phyloP scores from a whole-genome alignment of 2,888 invertebrate species.

The Elegia similella region DNA sequence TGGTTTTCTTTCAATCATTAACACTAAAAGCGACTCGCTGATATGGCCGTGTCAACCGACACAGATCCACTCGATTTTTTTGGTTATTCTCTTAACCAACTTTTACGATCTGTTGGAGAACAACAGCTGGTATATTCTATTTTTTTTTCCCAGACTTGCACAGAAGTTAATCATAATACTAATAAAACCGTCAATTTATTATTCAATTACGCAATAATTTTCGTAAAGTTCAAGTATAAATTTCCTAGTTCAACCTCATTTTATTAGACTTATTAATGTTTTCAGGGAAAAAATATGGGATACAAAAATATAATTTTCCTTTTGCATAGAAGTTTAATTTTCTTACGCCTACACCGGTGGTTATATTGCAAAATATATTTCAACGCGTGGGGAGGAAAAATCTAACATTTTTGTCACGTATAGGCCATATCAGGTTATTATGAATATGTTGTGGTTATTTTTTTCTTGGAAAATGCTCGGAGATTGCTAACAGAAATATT shows the following conservation, averaged over 20 bases:
- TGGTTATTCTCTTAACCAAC: too few relatives aligned
- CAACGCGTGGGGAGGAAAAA: constrained; percentile 3
- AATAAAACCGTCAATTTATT: too few relatives aligned
- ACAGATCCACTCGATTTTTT: too few relatives aligned
- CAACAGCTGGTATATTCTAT: too few relatives aligned
- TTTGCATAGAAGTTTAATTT: constrained; percentile 5
- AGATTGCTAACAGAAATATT: neutral
- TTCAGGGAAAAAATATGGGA: neutral
- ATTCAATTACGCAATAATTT: neutral
- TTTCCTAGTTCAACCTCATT: neutral
- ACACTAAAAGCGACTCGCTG: too few relatives aligned
- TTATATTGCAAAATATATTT: constrained; percentile 8
- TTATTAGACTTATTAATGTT: neutral
- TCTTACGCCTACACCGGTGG: neutral
- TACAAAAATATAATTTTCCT: neutral
- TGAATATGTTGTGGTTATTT: constrained; percentile 5
- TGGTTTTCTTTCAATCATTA: too few relatives aligned
- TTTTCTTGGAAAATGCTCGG: neutral
- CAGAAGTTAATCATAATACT: too few relatives aligned
- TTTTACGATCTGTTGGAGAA: too few relatives aligned
- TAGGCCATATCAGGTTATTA: constrained; percentile 7
- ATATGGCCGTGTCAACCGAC: too few relatives aligned
- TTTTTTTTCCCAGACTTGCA: too few relatives aligned
- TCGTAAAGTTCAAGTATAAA: neutral
- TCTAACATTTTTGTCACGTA: constrained; percentile 11